Evolutionary conservation across 2,797 vertebrate species (phyloP), one percentile per base, ranked within the genome.

Genomic region (Cynopterus sphinx): DNA sequence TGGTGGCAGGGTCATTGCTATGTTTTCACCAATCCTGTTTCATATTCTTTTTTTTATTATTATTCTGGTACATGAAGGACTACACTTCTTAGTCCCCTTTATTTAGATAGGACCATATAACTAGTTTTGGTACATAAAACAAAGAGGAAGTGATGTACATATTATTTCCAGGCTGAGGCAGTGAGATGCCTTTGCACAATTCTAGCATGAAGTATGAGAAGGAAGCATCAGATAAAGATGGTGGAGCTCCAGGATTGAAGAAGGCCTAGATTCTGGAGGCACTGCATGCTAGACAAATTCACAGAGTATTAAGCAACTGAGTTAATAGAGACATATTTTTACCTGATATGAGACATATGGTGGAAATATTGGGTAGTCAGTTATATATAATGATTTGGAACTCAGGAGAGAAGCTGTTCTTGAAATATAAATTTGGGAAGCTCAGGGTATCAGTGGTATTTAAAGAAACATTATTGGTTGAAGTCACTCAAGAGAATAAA

Each of bases 201-300:
- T 33, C 26, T 78, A n/a, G n/a, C 1, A 0, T 81, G 49, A 75
- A 36, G 61, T 87, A 24, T 10, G 31, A 87, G 33, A 13, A 74
- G n/a, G 43, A 73, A 11, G 31, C 16, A 10, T 39, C 55, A 41
- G 39, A 28, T 15, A 15, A 79, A 82, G 31, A 22, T 77, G n/a
- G 28, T 0, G 0, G 39, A 49, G 5, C 19, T 19, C 31, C 11
- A 31, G 22, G 41, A 22, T 17, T 0, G 2, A 75, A 57, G 51
- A 36, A 46, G 12, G 10, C 22, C 22, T 63, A 17, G 0, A 46
- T n/a, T 9, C 7, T 13, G 28, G 36, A 90, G 31, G 21, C 16
- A 36, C 41, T 57, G n/a, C 3, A 1, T 31, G 28, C 33, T 22
- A 46, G 21, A 36, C 21, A 86, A 74, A 78, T 41, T 84, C 39